These are phyloP conservation scores for Melanotaenia pygmaea DNA, from an alignment of 2,797 vertebrate species.

Conservation along the genomic window DNA sequence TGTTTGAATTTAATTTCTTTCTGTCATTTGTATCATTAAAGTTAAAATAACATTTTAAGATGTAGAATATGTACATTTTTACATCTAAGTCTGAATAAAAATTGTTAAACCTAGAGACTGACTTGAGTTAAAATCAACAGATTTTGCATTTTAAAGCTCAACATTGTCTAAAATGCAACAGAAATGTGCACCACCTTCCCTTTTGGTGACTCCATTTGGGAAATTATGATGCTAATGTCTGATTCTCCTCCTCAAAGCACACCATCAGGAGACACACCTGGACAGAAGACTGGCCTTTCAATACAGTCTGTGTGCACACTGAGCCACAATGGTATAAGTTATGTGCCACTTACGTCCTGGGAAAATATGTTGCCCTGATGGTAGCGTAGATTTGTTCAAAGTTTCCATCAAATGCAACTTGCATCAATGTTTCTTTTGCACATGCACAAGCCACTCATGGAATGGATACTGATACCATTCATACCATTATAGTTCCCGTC, in stretches of 20 bases:
- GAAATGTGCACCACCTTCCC: not conserved
- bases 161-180: not conserved
- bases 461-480: not conserved
- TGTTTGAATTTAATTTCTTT: constrained; percentile 3
- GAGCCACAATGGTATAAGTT: too few species aligned
- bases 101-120: not conserved
- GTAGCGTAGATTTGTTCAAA: not conserved
- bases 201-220: not conserved
- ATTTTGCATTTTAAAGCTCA: not conserved
- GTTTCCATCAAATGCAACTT: not conserved
- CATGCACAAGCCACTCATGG: not conserved
- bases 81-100: constrained; percentile 12
- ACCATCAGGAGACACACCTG: not conserved
- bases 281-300: not conserved
- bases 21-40: not conserved
- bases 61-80: not conserved
- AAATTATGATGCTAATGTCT: not conserved
- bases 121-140: not conserved
- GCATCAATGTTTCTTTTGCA: not conserved
- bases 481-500: not conserved
- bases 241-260: not conserved
- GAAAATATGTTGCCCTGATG: not conserved
- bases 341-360: not conserved
- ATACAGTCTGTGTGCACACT: too few species aligned
- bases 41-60: constrained; percentile 12